Evolutionary conservation across 2,888 invertebrate genomes (phyloP), one percentile per base, ranked within the genome.

Genomic region (Alitta virens): DNA sequence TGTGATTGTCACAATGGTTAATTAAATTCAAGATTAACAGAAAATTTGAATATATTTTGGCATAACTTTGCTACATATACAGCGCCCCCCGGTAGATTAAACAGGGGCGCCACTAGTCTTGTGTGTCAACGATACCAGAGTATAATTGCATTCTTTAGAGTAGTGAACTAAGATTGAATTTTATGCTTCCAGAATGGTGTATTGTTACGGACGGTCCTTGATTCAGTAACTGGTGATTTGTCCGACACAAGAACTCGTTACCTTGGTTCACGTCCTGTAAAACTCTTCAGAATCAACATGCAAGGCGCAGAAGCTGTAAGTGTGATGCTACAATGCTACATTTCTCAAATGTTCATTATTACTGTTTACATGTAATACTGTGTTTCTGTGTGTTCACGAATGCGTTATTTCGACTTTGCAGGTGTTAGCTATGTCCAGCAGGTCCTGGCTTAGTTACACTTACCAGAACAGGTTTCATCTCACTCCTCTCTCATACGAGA

Each of bases 361-460:
- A n/a, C 5, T 46, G 3, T 5, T 18, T 12, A 46, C 46, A 46
- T 5, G n/a, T 16, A 46, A 33, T 33, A 7, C 33, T 33, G 33
- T 33, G 33, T 33, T 7, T 33, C 33, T 7, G 12, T 33, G 5
- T 33, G 33, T 33, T 33, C 33, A 5, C 12, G 7, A 33, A 33
- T 33, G n/a, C n/a, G n/a, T 40, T 40, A 16, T 9, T 40, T 40
- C 7, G 12, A n/a, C 26, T 56, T 65, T 69, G 18, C 67, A 84
- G 86, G 85, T 99, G 0, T 84, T 99, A 38, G 99, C 99, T 0
- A 95, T 98, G 87, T 98, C 97, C 0, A 96, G 95, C 71, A 87
- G 99, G 70, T 94, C 96, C 0, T 99, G 99, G 99, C 85, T 99
- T 25, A 95, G 96, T 76, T 99, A 99, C 80, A 94, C 94, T 76